phyloP scores from a whole-genome alignment of 2,888 invertebrate species.

The Amiota mariae region DNA sequence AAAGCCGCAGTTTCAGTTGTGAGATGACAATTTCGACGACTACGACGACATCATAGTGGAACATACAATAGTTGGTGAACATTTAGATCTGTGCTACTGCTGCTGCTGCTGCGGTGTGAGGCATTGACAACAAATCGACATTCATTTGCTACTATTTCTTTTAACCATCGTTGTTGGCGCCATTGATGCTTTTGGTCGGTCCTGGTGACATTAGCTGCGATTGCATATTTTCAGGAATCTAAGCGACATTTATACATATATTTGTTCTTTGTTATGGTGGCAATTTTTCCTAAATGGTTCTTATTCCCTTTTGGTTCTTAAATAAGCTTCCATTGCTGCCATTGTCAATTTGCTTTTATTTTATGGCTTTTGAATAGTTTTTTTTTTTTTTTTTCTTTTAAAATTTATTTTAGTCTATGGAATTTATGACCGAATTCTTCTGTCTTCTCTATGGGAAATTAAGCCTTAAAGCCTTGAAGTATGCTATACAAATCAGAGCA shows the following conservation, averaged over 20 bases:
- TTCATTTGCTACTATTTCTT: neutral
- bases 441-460: constrained; percentile 25
- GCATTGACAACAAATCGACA: constrained; percentile 10
- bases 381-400: no score
- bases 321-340: constrained; percentile 29
- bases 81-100: neutral
- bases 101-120: neutral
- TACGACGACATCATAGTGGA: neutral
- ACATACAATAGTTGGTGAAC: constrained; percentile 9
- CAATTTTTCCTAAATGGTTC: neutral
- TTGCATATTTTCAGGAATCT: constrained; percentile 31
- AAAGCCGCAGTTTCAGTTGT: neutral
- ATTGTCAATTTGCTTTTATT: constrained; percentile 64
- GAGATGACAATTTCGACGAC: neutral
- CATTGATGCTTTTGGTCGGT: neutral
- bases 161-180: neutral
- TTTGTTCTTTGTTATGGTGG: neutral
- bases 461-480: constrained; percentile 4
- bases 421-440: no score
- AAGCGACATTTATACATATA: neutral
- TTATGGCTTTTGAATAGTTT: constrained; percentile 50
- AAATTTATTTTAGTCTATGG: constrained; percentile 53
- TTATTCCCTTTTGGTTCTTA: constrained; percentile 34
- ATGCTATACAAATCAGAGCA: constrained; percentile 33
- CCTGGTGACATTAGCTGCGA: constrained; percentile 47